Conservation (phyloP, 1,140 invertebrate genomes). For the Patella vulgata region DNA sequence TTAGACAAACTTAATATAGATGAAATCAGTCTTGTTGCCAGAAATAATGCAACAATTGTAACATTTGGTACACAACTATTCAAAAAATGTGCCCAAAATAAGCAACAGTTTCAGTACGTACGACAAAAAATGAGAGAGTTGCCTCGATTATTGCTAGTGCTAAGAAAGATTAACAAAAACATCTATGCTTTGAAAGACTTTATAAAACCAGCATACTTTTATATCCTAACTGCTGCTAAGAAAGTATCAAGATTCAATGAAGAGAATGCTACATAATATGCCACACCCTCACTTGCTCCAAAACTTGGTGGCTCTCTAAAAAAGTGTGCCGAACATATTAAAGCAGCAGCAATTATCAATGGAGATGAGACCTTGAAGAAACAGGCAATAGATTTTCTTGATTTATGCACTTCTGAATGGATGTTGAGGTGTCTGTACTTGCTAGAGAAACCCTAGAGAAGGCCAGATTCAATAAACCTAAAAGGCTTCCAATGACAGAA, state of each 20-base stretch:
- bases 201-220: conserved; percentile 1
- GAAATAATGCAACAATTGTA: too few species aligned
- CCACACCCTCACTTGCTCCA: background rate
- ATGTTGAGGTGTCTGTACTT: conserved; percentile 7
- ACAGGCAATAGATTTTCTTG: background rate
- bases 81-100: too few species aligned
- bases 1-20: too few species aligned
- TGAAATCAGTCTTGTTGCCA: too few species aligned
- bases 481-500: conserved; percentile 12
- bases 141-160: too few species aligned
- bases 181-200: conserved; percentile 1
- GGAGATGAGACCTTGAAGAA: background rate
- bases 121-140: too few species aligned
- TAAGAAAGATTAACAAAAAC: too few species aligned
- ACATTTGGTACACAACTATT: too few species aligned
- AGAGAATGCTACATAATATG: background rate
- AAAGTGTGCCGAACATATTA: conserved; percentile 1
- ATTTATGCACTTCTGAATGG: conserved; percentile 8
- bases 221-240: background rate
- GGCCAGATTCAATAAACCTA: background rate
- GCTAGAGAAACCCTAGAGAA: conserved; percentile 5
- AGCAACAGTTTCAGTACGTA: too few species aligned
- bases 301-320: background rate
- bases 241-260: background rate
- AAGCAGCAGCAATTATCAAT: conserved; percentile 10